Base-by-base conservation (phyloP, 2,797 vertebrate genomes). In the Argentina silus region DNA sequence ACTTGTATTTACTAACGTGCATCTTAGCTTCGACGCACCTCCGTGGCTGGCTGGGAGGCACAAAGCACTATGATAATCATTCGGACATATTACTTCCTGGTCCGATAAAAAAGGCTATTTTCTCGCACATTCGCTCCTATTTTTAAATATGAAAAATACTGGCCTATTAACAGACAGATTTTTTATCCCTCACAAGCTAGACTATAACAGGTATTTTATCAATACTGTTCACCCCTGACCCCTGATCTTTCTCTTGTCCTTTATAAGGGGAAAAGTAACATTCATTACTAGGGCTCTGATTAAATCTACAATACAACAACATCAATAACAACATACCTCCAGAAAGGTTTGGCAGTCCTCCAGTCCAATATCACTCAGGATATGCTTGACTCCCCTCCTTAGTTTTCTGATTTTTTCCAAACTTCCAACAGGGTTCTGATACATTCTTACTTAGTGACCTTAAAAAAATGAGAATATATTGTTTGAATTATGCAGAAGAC, bases 401-500 rank as follows among this genome's bases (percentile, higher is more conserved):
- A 96, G 95, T 92, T 95, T 97, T 86, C 98, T 93, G 86, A 99
- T 96, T 89, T 93, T 98, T 79, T 98, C 97, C 85, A 98, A 90
- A 84, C 95, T 99, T 90, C 92, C 94, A 83, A 98, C 96, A 68
- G 98, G 97, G 90, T 96, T 87, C 91, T 99, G 98, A 95, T 97
- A 98, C 98, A 99, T 99, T 87, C 87, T 96, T 93, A 86, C 76
- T 72, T 48, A 48, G 82, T 80, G 80, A 88, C 90, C 92, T 87
- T 85, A 87, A 71, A 53, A 73, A 77, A 75, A n/a, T n/a, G 79
- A 17, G 55, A 70, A 7, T 1, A 36, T 61, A 23, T 61, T 27
- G 59, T 61, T 61, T 27, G 23, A 27, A 23, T 7, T 14, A 1
- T 17, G 17, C 6, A 17, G 6, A 15, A 53, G 14, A 53, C 14